These are phyloP conservation scores for Cyanoderma ruficeps DNA, from an alignment of 2,113 vertebrate genomes.

Conservation along the genomic window DNA sequence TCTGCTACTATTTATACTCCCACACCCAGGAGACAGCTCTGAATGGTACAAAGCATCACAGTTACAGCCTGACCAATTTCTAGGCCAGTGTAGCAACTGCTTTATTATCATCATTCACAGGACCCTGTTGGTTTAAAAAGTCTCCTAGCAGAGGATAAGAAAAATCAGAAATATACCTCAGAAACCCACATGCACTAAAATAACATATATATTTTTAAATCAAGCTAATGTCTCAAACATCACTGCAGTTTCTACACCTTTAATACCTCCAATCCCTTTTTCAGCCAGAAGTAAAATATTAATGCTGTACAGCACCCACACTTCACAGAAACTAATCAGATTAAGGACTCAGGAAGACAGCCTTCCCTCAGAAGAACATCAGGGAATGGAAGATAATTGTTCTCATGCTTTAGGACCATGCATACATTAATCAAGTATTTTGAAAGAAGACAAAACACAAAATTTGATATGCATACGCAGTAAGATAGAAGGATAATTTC, in stretches of 20 bases:
- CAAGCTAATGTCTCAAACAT: background rate
- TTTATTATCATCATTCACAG: background rate
- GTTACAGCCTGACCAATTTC: background rate
- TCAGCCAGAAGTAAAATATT: background rate
- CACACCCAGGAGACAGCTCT: background rate
- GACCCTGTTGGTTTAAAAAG: background rate
- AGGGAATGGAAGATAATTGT: conserved; percentile 1
- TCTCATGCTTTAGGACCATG: background rate
- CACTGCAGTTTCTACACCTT: background rate
- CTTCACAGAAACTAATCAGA: conserved; percentile 31
- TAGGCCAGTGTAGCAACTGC: background rate
- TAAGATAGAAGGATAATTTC: background rate
- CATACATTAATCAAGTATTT: background rate
- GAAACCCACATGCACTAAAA: background rate
- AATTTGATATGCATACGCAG: background rate
- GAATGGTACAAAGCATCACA: background rate
- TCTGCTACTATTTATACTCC: background rate
- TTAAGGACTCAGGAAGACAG: conserved; percentile 25
- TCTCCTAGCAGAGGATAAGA: background rate
- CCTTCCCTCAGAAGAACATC: background rate
- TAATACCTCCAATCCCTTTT: background rate
- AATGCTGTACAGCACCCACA: background rate
- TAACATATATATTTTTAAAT: background rate
- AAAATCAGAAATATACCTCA: background rate
- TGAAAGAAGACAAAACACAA: background rate